phyloP scores from a whole-genome alignment of 2,888 invertebrate genomes.

The Tricholauxania praeusta region DNA sequence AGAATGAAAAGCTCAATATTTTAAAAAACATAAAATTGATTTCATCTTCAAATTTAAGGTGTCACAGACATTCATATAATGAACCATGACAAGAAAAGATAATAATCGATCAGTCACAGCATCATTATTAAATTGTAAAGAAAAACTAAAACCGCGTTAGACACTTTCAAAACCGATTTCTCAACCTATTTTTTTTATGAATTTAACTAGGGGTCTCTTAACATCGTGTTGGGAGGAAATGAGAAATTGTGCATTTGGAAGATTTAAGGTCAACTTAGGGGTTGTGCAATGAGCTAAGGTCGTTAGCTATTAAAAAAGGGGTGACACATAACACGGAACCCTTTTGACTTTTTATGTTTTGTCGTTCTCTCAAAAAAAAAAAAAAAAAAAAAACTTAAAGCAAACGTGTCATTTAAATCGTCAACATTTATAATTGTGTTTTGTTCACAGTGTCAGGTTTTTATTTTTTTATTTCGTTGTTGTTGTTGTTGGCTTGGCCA shows the following conservation, averaged over 20 bases:
- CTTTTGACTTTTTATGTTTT: slow-evolving; percentile 10
- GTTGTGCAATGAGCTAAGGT: slow-evolving; percentile 49
- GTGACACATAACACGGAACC: slow-evolving; percentile 17
- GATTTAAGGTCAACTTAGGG: slow-evolving; percentile 67
- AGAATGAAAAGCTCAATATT: too few species aligned
- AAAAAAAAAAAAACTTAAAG: neutral
- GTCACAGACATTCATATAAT: neutral
- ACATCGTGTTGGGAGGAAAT: slow-evolving; percentile 56
- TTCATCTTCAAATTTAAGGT: too few species aligned
- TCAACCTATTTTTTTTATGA: slow-evolving; percentile 33
- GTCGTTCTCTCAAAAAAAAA: neutral
- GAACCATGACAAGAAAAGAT: slow-evolving; percentile 45
- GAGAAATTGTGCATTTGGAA: slow-evolving; percentile 67
- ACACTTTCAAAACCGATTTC: slow-evolving; percentile 59
- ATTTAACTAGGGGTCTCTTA: slow-evolving; percentile 52
- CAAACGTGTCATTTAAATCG: slow-evolving; percentile 28
- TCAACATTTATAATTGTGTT: slow-evolving; percentile 35
- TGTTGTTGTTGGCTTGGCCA: slow-evolving; percentile 17
- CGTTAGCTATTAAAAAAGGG: slow-evolving; percentile 40
- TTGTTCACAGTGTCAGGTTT: slow-evolving; percentile 29
- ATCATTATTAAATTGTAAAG: neutral
- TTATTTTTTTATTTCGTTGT: slow-evolving; percentile 19
- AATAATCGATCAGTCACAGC: neutral
- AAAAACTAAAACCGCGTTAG: slow-evolving; percentile 11
- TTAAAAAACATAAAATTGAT: too few species aligned